Evolutionary conservation across 2,113 vertebrate genomes (phyloP), one percentile per base, ranked within the genome.

Genomic region (Xyrauchen texanus): DNA sequence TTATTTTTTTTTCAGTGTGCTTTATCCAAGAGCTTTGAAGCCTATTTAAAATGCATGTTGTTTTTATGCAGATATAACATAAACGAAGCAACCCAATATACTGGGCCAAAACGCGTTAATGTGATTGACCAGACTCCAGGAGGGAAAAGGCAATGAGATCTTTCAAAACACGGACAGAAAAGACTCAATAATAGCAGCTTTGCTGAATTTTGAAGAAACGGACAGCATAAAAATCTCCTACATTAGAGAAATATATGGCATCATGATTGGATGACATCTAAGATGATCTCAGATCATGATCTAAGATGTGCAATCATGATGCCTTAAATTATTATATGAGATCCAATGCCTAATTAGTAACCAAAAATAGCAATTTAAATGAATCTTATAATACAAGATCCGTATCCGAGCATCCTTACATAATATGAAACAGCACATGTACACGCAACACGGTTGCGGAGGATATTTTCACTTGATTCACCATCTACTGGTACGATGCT

Each of bases 361-460:
- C 7, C 55, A 15, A n/a, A 3, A 58, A 34, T 34, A 3, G 21
- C 5, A 4, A 55, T 11, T 55, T 55, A 55, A 10, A 55, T 10
- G 12, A 55, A 55, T n/a, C 7, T 12, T 8, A 58, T 21, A 12
- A 63, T 5, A 4, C 34, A 13, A 11, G 7, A 47, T 16, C 44
- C 12, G n/a, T 34, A 53, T 6, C 15, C 13, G 15, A 44, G 34
- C 74, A 65, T 44, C 49, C 74, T 76, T 76, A 76, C 62, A 76
- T 76, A 76, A 76, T 65, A 66, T 21, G 12, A 53, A 53, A 11
- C 47, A 55, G 73, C 73, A 76, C 73, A 64, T 74, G 58, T 21
- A 61, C 8, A 63, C 47, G 60, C 62, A 65, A 55, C 34, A 15
- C 71, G 8, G 71, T 60, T 51, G 72, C 72, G 57, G 58, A 62